Evolutionary conservation across 2,888 invertebrate species (phyloP), one percentile per base, ranked within the genome.

Genomic region (Nemotelus pantherinus): DNA sequence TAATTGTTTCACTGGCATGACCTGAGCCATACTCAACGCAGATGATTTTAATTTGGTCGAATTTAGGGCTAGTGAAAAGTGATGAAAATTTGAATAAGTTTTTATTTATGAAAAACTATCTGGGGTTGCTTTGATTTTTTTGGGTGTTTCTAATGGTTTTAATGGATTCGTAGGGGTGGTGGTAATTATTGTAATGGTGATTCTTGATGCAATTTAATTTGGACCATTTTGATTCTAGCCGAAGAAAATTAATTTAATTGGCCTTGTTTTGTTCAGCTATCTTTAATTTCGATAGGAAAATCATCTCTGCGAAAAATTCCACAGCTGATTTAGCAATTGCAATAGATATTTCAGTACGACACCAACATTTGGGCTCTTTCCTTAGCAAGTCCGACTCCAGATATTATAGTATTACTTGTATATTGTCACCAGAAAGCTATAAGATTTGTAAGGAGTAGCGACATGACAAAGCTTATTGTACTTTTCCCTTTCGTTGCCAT

Each of bases 401-500:
- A 39, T 3, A 39, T 39, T 3, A 63, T 39, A 41, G 39, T 7
- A 5, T 6, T 39, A 7, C 63, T 41, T 41, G n/a, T n/a, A 1
- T 25, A 6, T n/a, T 5, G 25, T 5, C 4, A 58, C 1, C 58
- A 7, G 4, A 58, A 58, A 9, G 45, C 45, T n/a, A 65, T 47
- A 44, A 7, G 47, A 44, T 2, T 65, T 47, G 2, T 7, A 7
- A 50, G 47, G 3, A 5, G 7, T 2, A 9, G n/a, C 45, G 1
- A 65, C 44, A 65, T 65, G n/a, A 47, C 63, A 63, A 39, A 45
- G 65, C 47, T 3, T 5, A 58, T 10, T 9, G 25, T 41, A 47
- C 47, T 6, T 65, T 10, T n/a, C 48, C 71, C 71, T 55, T 55
- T 25, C n/a, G 71, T 57, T 48, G 57, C 43, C 10, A 55, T 57